Base-by-base conservation (phyloP, 2,888 invertebrate species). In the Ichneumoninae sp. region DNA sequence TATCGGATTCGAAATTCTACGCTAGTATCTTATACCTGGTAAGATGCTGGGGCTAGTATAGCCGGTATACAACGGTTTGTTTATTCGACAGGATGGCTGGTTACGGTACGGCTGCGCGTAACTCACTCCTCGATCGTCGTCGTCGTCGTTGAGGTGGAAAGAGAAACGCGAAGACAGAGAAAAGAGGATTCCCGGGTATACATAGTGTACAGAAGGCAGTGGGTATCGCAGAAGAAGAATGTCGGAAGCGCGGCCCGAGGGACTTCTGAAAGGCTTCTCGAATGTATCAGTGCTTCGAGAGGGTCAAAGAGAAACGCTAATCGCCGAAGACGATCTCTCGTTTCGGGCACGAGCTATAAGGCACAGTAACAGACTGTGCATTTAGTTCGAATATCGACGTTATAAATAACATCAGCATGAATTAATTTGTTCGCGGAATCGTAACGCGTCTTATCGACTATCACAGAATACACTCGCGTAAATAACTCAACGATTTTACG, bases 231-330 rank as follows among this genome's bases (percentile, higher is more conserved):
- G 57, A 76, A 76, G 79, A 85, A 82, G 76, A 85, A 85, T 76
- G 82, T 79, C 75, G 82, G 85, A 82, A 82, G 68, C 54, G 63
- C 69, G 81, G 83, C 68, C 77, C 54, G 68, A 44, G 77, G 54
- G 81, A 81, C 81, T 78, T 81, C 47, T 44, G 47, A 81, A 78
- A 85, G 84, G 40, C 79, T 68, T 60, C 82, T 82, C 82, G 76
- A 85, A 79, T 79, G 79, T 74, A 57, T 79, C 60, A 79, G 73
- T 81, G 78, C 81, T 81, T 81, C 74, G 70, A 75, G 60, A 73
- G 85, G 85, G 85, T 85, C 85, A 85, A 85, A 85, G 82, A 85
- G 85, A 85, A 85, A 76, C 82, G 79, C 75, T 85, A 85, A 85
- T 85, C 85, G 85, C 82, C 85, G 85, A 85, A 82, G 75, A 71